These are phyloP conservation scores for Polietes domitor DNA, from an alignment of 2,888 invertebrate species.

Conservation along the genomic window DNA sequence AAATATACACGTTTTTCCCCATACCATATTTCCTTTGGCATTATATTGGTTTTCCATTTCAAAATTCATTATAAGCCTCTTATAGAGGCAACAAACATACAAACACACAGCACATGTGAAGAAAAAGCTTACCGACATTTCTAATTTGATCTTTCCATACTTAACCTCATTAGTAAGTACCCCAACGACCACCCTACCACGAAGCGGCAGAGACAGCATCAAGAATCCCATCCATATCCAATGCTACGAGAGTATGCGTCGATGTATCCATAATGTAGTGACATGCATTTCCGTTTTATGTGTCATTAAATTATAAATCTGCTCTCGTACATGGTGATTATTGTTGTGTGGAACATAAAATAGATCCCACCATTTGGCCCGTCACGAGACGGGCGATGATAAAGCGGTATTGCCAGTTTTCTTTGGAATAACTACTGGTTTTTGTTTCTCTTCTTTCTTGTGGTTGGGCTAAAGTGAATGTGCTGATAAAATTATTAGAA, in stretches of 20 bases:
- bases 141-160: not conserved
- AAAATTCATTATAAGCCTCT: conserved; percentile 22
- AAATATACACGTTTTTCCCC: not conserved
- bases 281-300: conserved; percentile 23
- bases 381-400: not conserved
- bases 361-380: not conserved
- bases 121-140: not conserved
- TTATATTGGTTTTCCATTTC: not conserved
- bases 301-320: conserved; percentile 15
- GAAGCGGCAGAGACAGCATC: not conserved
- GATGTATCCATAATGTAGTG: not conserved
- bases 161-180: conserved; percentile 11
- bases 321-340: not conserved
- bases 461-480: not conserved
- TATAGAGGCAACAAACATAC: not conserved
- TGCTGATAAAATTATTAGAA: not conserved
- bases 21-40: not conserved
- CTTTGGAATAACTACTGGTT: not conserved
- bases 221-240: not conserved
- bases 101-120: not conserved
- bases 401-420: not conserved
- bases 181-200: not conserved
- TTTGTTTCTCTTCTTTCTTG: not conserved
- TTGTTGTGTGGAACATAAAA: not conserved
- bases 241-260: not conserved